Percentiles rank a stretch among this genome's conserved stretches.
Conservation (phyloP, 1,140 invertebrate genomes). For the Psilanteris sp. region DNA sequence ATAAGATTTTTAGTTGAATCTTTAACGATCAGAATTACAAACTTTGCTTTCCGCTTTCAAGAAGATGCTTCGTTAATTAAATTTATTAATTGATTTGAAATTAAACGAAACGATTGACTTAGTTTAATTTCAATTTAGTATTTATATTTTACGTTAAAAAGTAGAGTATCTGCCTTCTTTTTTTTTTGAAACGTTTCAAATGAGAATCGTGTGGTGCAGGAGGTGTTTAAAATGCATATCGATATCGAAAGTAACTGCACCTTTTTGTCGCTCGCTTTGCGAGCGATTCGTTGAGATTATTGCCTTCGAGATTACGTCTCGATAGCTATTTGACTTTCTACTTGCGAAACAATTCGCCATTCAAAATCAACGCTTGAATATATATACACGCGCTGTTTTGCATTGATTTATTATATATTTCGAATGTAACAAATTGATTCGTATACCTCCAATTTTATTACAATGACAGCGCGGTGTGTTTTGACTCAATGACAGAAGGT, state of each 20-base stretch:
- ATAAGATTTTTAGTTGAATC: too few species aligned
- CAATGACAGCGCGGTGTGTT: slow-evolving; percentile 25
- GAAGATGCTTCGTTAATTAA: too few species aligned
- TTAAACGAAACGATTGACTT: too few species aligned
- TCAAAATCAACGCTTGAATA: slow-evolving; percentile 44
- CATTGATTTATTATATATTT: slow-evolving; percentile 55
- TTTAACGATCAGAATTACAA: too few species aligned
- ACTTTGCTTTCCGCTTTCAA: too few species aligned
- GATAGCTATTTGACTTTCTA: slow-evolving; percentile 61
- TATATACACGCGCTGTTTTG: slow-evolving; percentile 37
- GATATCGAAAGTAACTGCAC: slow-evolving; percentile 51
- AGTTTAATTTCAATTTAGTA: too few species aligned
- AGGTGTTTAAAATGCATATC: slow-evolving; percentile 9
- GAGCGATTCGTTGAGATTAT: slow-evolving; percentile 31
- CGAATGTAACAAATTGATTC: slow-evolving; percentile 47
- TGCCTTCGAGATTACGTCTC: slow-evolving; percentile 32
- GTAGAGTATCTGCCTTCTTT: too few species aligned
- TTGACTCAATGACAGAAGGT: slow-evolving; percentile 17
- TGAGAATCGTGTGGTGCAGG: slow-evolving; percentile 13
- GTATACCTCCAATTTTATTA: slow-evolving; percentile 21
- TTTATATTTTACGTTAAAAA: too few species aligned
- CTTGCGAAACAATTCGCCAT: slow-evolving; percentile 58
- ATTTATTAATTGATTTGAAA: too few species aligned
- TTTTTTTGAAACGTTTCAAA: too few species aligned
- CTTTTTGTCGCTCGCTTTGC: slow-evolving; percentile 50